Evolutionary conservation across 2,888 invertebrate species (phyloP).

Genomic region (Apodemia hepburni): DNA sequence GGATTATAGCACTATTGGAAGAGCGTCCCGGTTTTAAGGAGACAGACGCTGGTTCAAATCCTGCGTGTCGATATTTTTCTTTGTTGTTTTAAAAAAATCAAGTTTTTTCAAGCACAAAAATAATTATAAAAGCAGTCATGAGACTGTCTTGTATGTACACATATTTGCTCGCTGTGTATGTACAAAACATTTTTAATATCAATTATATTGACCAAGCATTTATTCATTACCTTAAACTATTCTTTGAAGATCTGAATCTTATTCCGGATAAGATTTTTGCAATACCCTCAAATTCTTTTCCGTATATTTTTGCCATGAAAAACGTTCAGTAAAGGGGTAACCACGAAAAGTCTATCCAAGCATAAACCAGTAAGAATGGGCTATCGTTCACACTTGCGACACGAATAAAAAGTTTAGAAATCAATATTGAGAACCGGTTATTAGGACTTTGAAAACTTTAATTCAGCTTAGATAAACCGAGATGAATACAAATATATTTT

Average conservation of each 20-base stretch:
- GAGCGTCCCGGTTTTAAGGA: too few species aligned
- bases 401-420: not conserved
- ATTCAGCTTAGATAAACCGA: too few species aligned
- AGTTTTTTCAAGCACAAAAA: too few species aligned
- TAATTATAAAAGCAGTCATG: too few species aligned
- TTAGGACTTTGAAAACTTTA: too few species aligned
- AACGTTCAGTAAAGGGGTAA: conserved; percentile 40
- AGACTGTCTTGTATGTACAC: too few species aligned
- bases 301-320: conserved; percentile 31
- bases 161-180: too few species aligned
- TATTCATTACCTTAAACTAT: not conserved
- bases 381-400: not conserved
- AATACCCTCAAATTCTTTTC: not conserved
- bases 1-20: too few species aligned
- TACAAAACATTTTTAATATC: not conserved
- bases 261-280: not conserved
- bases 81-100: too few species aligned
- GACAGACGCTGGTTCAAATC: too few species aligned
- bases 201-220: not conserved
- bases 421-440: not conserved
- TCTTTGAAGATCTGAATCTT: not conserved
- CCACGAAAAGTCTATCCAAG: conserved; percentile 40
- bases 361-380: conserved; percentile 40
- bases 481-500: too few species aligned
- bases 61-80: too few species aligned